Base-by-base conservation (phyloP, 2,113 vertebrate species). In the Salvelinus alpinus region DNA sequence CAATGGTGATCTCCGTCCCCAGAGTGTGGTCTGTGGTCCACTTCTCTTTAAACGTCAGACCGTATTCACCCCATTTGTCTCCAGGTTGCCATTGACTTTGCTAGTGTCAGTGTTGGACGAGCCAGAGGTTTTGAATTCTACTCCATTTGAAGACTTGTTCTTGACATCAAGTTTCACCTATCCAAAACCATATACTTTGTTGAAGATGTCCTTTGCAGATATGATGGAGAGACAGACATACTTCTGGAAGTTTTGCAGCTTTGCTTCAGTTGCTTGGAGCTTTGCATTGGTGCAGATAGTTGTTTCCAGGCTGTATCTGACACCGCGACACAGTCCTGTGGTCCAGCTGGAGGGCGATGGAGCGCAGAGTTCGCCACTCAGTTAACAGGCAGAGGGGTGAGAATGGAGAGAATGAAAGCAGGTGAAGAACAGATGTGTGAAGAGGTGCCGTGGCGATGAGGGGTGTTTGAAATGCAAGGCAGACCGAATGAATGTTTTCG, bases 1-100 rank as follows among this genome's bases (percentile, higher is more conserved):
- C 97, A 60, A 99, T 93, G 64, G 95, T 95, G 57, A 99, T 94
- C 93, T 99, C 97, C 72, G 97, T 99, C 82, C 97, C 96, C 27
- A 99, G 94, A 68, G 97, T 99, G 89, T 99, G 99, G 89, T 99
- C 97, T 4, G 98, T 99, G 89, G 95, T 99, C 97, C 98, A 99
- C 82, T 97, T 99, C 91, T 99, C 98, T 74, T 96, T 98, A 87
- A 99, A 99, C 59, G 95, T 97, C 90, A 99, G 88, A 18, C 97
- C 97, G 82, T 96, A 98, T 78, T 99, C 98, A 74, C 94, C 90
- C 97, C 97, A 99, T 77, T 97, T 98, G 85, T 99, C 94, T 99
- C 97, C 92, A 99, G 94, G 85, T 94, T 94, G 68, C 96, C 98
- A 18, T 91, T 95, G 83, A 99, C 96, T 94, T 99, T 99, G 79